Evolutionary conservation across 2,797 vertebrate genomes (phyloP).

Genomic region (Hydrophis major): DNA sequence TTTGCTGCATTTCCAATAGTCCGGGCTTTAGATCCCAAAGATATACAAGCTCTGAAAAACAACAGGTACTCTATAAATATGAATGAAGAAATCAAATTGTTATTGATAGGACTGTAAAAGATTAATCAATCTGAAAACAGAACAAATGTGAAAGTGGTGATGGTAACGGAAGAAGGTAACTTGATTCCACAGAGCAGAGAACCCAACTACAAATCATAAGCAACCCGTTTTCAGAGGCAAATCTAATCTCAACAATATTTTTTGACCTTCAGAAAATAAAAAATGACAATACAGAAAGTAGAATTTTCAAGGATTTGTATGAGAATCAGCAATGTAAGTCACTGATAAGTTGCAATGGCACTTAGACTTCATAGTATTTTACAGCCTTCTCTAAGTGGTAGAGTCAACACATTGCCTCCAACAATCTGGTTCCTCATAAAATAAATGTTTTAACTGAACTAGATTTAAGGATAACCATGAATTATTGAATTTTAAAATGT

Average conservation of each 20-base stretch:
- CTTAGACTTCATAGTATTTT: background rate
- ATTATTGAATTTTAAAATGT: background rate
- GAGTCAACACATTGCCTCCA: background rate
- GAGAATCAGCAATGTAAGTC: background rate
- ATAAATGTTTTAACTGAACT: background rate
- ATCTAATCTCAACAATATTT: background rate
- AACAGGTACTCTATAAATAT: background rate
- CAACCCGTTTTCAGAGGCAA: background rate
- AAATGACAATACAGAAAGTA: background rate
- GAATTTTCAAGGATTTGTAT: background rate
- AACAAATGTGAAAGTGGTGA: background rate
- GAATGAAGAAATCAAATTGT: background rate
- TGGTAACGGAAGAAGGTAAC: background rate
- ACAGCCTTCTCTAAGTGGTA: background rate
- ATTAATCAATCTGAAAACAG: background rate
- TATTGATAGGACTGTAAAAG: background rate
- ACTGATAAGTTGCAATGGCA: background rate
- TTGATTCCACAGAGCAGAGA: background rate
- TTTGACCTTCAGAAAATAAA: background rate
- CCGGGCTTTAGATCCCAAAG: slow-evolving; percentile 89
- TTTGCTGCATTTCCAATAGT: slow-evolving; percentile 95
- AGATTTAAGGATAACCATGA: background rate
- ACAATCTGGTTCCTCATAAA: background rate
- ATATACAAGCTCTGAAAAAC: slow-evolving; percentile 85
- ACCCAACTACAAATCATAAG: background rate